These are phyloP conservation scores for Cercopithecus mona DNA, from an alignment of 2,113 vertebrate genomes.

Conservation along the genomic window DNA sequence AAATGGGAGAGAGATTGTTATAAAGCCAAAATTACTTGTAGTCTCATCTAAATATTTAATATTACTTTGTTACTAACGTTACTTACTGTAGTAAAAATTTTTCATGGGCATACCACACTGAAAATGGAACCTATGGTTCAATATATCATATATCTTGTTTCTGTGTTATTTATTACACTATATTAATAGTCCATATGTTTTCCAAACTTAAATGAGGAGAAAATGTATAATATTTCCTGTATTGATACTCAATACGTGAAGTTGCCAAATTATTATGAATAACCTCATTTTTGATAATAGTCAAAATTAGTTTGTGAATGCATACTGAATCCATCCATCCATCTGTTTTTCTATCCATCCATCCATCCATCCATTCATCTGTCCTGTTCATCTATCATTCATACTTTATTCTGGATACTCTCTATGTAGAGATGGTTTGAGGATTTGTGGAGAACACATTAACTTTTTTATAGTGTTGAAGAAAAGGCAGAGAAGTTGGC, in stretches of 20 bases:
- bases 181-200: not conserved
- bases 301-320: not conserved
- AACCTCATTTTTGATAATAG: not conserved
- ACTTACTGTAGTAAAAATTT: not conserved
- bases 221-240: not conserved
- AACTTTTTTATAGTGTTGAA: not conserved
- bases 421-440: not conserved
- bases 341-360: not conserved
- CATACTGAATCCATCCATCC: not conserved
- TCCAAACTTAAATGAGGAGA: not conserved
- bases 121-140: not conserved
- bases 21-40: not conserved
- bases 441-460: not conserved
- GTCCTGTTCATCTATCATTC: not conserved
- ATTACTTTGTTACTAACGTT: not conserved
- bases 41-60: not conserved
- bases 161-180: not conserved
- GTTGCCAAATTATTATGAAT: not conserved
- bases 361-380: not conserved
- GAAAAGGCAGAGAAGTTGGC: not conserved
- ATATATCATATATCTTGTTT: not conserved
- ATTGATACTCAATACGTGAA: not conserved
- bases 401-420: not conserved
- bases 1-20: constrained; percentile 6
- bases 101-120: not conserved